Evolutionary conservation across 2,888 invertebrate species (phyloP).

Genomic region (Rotaria magnacalcarata): DNA sequence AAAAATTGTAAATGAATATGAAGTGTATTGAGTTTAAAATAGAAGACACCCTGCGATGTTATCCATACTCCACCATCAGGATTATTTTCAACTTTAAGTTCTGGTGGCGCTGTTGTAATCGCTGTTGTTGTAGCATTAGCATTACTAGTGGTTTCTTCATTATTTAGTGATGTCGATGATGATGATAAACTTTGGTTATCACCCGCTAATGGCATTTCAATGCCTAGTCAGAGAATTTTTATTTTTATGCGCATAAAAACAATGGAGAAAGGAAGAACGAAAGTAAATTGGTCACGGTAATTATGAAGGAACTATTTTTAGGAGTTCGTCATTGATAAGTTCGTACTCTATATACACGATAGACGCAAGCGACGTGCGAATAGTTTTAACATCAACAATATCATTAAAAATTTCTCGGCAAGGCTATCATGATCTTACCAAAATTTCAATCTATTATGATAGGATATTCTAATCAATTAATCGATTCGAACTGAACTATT

Average conservation of each 20-base stretch:
- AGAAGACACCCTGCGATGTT: constrained; percentile 44
- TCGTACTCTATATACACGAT: no score
- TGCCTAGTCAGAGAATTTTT: not conserved
- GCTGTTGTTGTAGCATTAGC: not conserved
- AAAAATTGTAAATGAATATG: constrained; percentile 42
- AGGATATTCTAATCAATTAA: no score
- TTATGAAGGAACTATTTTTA: no score
- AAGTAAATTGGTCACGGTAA: no score
- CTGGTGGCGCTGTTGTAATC: not conserved
- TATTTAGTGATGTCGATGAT: not conserved
- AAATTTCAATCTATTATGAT: no score
- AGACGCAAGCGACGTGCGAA: no score
- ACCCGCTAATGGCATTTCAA: not conserved
- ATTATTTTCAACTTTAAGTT: constrained; percentile 37
- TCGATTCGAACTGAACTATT: no score
- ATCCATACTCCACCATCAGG: constrained; percentile 46
- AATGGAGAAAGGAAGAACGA: no score
- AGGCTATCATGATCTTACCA: no score
- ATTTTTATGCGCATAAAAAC: not conserved
- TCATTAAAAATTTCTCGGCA: no score
- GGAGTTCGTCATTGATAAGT: no score
- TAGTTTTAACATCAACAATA: no score
- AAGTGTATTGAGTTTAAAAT: constrained; percentile 43
- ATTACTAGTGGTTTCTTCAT: not conserved
- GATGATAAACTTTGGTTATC: constrained; percentile 27